phyloP scores from a whole-genome alignment of 2,797 vertebrate species.

The Tadarida brasiliensis region DNA sequence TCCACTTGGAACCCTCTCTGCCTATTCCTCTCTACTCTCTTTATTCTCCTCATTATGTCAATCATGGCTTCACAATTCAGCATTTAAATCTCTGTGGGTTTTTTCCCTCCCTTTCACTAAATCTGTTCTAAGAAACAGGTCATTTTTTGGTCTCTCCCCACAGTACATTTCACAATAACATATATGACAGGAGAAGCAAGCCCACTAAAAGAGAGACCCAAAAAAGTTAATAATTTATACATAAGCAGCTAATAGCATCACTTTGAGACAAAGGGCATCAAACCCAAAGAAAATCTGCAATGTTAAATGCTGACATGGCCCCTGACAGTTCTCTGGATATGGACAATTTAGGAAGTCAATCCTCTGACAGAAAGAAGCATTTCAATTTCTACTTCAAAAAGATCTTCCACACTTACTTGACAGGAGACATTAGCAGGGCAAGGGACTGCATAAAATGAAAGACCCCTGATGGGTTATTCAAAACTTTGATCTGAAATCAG shows the following conservation, averaged over 20 bases:
- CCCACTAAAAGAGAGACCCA: not conserved
- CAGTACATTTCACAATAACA: not conserved
- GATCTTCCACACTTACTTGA: slow-evolving; percentile 90
- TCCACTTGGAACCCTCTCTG: not conserved
- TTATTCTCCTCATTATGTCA: not conserved
- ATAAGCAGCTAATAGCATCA: not conserved
- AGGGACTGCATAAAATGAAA: slow-evolving; percentile 98
- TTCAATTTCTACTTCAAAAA: slow-evolving; percentile 59
- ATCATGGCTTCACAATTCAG: not conserved
- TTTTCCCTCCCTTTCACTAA: not conserved
- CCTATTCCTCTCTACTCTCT: not conserved
- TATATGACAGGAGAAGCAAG: not conserved
- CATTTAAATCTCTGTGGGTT: not conserved
- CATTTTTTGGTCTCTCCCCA: not conserved
- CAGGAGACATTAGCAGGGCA: slow-evolving; percentile 96
- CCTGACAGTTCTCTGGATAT: not conserved
- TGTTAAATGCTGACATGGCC: not conserved
- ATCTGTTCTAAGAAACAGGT: slow-evolving; percentile 19
- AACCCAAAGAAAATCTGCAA: slow-evolving; percentile 9
- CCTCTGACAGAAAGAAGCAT: not conserved
- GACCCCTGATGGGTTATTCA: slow-evolving; percentile 92
- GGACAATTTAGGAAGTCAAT: not conserved
- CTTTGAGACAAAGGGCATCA: not conserved
- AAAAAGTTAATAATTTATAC: not conserved
- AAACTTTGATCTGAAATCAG: slow-evolving; percentile 93